Percentiles rank a stretch among this genome's conserved stretches.
Evolutionary conservation across 30 jellyfish, hydroid and myxozoan species (phyloP).

Genomic region (Morbakka virulenta): DNA sequence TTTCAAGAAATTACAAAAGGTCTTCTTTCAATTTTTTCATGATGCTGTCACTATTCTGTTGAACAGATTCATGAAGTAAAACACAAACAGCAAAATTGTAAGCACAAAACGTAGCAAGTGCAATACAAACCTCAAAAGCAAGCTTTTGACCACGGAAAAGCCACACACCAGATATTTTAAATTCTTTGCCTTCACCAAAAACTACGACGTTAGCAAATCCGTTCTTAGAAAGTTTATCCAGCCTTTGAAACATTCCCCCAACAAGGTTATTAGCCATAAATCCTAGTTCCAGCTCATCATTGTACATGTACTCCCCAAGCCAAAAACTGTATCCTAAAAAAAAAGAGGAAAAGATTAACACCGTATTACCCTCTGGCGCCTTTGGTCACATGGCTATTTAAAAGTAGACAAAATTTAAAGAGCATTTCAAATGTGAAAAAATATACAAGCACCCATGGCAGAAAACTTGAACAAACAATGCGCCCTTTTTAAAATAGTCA

Average conservation of each 20-base stretch:
- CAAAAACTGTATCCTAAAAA: slow-evolving; percentile 73
- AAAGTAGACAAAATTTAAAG: too few species aligned
- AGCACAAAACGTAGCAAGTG: too few species aligned
- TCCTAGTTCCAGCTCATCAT: slow-evolving; percentile 46
- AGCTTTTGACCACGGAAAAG: slow-evolving; percentile 77
- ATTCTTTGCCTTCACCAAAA: slow-evolving; percentile 38
- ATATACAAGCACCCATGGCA: too few species aligned
- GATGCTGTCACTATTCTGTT: too few species aligned
- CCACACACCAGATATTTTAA: slow-evolving; percentile 82
- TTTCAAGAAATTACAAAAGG: too few species aligned
- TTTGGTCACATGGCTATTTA: too few species aligned
- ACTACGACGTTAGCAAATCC: slow-evolving; percentile 53
- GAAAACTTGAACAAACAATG: too few species aligned
- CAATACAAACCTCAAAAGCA: slow-evolving; percentile 70
- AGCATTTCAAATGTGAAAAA: too few species aligned
- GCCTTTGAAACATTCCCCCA: slow-evolving; percentile 85
- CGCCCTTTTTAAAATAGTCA: too few species aligned
- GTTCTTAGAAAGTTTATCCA: slow-evolving; percentile 76
- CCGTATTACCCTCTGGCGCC: neutral
- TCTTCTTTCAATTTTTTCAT: too few species aligned
- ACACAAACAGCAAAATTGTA: too few species aligned
- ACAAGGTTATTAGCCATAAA: slow-evolving; percentile 85
- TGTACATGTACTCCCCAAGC: slow-evolving; percentile 73
- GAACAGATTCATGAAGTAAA: too few species aligned
- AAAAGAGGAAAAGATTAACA: neutral